Base-by-base conservation (phyloP, 2,888 invertebrate species). In the Patella ulyssiponensis region DNA sequence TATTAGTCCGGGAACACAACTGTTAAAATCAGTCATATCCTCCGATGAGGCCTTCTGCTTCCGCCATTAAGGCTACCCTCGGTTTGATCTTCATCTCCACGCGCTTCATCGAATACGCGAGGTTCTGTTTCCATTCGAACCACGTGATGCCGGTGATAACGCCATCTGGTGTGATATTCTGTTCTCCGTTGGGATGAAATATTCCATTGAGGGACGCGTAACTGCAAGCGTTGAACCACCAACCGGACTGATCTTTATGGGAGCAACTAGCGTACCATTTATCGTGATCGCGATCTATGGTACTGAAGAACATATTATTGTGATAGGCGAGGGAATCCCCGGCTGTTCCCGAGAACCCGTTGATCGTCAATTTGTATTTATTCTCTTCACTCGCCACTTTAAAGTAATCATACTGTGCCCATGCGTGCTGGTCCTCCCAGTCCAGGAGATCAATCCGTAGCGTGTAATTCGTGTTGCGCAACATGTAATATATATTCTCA, bases 251-350 rank as follows among this genome's bases (percentile, higher is more conserved):
- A 74, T 89, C 88, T 72, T 86, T 87, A 56, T 77, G 70, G 3
- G 87, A 87, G 81, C 89, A 90, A 77, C 83, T 86, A 17, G 84
- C 81, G 76, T 83, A 82, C 88, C 88, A 89, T 44, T 83, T 95
- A 90, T 98, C 98, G 86, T 96, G 94, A 91, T 98, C 98, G 64
- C 94, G 95, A 91, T 98, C 97, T 77, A 95, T 94, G 0, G 97
- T 95, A 73, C 96, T 97, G 92, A 98, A 98, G 84, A 96, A 95
- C 97, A 97, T 97, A 74, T 94, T 94, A 91, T 96, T 96, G 90
- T 97, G 97, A 96, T 96, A 97, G 23, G 78, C 78, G 81, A 97
- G 93, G 0, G 97, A 96, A 89, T 97, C 96, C 75, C 96, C 96
- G 0, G 96, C 96, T 85, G 97, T 97, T 0, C 97, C 88, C 17